phyloP scores from a whole-genome alignment of 2,888 invertebrate genomes.

The Lochmaea crataegi region DNA sequence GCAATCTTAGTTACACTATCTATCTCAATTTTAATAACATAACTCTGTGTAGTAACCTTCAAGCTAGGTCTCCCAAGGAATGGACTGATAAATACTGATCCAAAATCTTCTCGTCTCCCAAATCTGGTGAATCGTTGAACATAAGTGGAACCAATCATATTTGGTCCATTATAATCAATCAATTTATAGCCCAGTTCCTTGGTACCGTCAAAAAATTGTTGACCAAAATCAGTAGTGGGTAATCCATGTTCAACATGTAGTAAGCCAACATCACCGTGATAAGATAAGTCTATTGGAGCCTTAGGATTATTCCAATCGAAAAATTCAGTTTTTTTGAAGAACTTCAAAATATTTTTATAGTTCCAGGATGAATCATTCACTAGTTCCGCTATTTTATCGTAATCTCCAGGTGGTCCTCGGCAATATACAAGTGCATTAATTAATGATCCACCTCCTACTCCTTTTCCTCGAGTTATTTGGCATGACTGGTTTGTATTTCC shows the following conservation, averaged over 20 bases:
- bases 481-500: not conserved
- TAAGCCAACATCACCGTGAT: slow-evolving; percentile 34
- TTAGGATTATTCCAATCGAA: slow-evolving; percentile 7
- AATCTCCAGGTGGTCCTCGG: not conserved
- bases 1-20: slow-evolving; percentile 72
- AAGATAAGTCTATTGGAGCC: not conserved
- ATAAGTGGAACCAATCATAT: slow-evolving; percentile 73
- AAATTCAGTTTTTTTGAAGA: slow-evolving; percentile 3
- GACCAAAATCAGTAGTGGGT: not conserved
- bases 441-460: not conserved
- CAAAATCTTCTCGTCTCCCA: slow-evolving; percentile 80
- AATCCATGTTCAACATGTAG: slow-evolving; percentile 38
- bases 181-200: slow-evolving; percentile 74
- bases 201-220: slow-evolving; percentile 51
- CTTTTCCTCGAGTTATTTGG: not conserved
- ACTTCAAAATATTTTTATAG: not conserved
- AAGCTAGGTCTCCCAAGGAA: slow-evolving; percentile 73
- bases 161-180: slow-evolving; percentile 76
- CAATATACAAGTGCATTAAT: not conserved
- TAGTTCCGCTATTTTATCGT: not conserved
- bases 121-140: slow-evolving; percentile 75
- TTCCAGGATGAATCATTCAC: not conserved
- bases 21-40: slow-evolving; percentile 67
- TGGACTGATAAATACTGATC: slow-evolving; percentile 80
- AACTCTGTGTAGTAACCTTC: slow-evolving; percentile 75